These are phyloP conservation scores for Cairina moschata DNA, from an alignment of 2,113 vertebrate genomes.

Conservation along the genomic window DNA sequence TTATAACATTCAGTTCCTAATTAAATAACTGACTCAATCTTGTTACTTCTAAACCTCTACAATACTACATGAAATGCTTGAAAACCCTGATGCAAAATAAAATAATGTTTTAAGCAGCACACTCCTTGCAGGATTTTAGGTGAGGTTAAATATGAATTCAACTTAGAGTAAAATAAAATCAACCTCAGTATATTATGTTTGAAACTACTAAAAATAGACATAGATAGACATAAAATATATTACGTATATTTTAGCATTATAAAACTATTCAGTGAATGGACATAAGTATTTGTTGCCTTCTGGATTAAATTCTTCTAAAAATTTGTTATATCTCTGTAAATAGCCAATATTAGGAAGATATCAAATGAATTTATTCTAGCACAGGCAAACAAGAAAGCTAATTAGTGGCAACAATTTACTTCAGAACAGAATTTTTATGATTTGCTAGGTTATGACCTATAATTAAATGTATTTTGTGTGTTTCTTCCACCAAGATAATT, in stretches of 20 bases:
- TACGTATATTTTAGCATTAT: background rate
- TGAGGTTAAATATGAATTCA: background rate
- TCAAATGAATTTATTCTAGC: constrained; percentile 51
- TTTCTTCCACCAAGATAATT: constrained; percentile 76
- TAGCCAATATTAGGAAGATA: constrained; percentile 68
- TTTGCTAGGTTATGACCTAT: constrained; percentile 76
- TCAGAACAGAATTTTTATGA: constrained; percentile 72
- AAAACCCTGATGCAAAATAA: background rate
- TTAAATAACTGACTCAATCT: background rate
- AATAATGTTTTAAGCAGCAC: background rate
- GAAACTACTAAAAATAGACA: background rate
- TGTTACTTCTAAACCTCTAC: background rate
- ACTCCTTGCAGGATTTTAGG: background rate
- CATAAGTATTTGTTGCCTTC: background rate
- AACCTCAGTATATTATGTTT: background rate
- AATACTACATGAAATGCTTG: background rate
- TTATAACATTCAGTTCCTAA: background rate
- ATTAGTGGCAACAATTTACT: constrained; percentile 78
- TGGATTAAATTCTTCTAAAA: constrained; percentile 7
- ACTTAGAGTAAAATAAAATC: background rate
- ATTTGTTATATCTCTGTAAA: constrained; percentile 50
- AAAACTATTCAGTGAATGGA: background rate
- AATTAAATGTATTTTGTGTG: constrained; percentile 77
- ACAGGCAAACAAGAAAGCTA: constrained; percentile 72
- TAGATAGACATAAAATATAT: background rate